phyloP scores from a whole-genome alignment of 2,888 invertebrate genomes.

The Gonocerus acuteangulatus region DNA sequence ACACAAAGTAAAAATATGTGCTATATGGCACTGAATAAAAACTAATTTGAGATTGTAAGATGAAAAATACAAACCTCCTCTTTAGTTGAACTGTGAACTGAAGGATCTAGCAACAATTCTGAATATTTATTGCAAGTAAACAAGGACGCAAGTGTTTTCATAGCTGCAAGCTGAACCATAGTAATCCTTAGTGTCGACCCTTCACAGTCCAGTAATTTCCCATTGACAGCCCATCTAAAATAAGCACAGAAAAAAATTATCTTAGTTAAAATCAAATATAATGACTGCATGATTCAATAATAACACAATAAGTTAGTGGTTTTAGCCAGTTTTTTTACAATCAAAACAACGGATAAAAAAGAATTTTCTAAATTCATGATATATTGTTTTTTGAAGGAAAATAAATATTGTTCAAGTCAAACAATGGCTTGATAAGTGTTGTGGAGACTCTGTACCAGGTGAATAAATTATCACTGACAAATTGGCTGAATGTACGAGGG shows the following conservation, averaged over 20 bases:
- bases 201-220: conserved; percentile 46
- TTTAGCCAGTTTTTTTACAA: background rate
- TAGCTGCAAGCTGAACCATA: conserved; percentile 50
- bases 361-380: background rate
- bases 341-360: background rate
- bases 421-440: too few species aligned
- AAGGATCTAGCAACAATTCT: conserved; percentile 50
- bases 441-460: too few species aligned
- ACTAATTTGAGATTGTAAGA: too few species aligned
- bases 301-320: background rate
- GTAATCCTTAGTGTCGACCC: conserved; percentile 46
- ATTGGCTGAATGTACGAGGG: too few species aligned
- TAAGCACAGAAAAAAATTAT: too few species aligned
- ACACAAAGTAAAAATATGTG: too few species aligned
- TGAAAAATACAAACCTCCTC: conserved; percentile 19
- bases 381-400: too few species aligned
- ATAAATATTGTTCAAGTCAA: too few species aligned
- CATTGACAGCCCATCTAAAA: conserved; percentile 39
- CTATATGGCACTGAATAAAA: too few species aligned
- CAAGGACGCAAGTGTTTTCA: conserved; percentile 50
- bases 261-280: background rate
- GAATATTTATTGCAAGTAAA: conserved; percentile 50
- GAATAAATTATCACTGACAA: too few species aligned
- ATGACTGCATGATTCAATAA: background rate
- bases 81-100: conserved; percentile 7